phyloP scores from a whole-genome alignment of 2,113 vertebrate species.

The Dissostichus mawsoni region DNA sequence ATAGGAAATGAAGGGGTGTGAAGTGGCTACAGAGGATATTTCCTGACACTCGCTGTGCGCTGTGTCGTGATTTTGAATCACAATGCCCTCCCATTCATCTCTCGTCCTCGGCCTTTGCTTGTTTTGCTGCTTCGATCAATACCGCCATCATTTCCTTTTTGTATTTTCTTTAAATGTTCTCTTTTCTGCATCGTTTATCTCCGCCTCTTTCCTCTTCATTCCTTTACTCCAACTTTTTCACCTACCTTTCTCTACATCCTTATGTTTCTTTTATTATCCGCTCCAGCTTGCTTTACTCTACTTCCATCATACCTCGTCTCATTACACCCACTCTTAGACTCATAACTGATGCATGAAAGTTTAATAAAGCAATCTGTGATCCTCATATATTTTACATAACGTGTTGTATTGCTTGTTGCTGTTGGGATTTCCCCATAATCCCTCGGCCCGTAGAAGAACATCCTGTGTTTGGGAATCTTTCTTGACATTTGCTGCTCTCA shows the following conservation, averaged over 20 bases:
- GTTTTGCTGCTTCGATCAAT: not conserved
- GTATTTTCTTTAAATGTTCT: not conserved
- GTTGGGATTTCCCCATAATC: not conserved
- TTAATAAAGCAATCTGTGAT: not conserved
- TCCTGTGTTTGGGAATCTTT: not conserved
- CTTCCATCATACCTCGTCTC: not conserved
- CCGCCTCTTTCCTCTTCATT: not conserved
- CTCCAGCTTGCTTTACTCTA: not conserved
- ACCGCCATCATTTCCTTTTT: not conserved
- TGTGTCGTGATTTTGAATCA: not conserved
- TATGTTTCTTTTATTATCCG: not conserved
- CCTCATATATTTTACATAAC: not conserved
- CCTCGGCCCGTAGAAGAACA: not conserved
- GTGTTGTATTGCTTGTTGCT: not conserved
- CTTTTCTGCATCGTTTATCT: not conserved
- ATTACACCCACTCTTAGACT: not conserved
- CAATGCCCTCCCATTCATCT: not conserved
- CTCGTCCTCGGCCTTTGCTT: not conserved
- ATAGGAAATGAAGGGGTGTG: slow-evolving; percentile 14
- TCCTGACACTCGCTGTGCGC: not conserved
- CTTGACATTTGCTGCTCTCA: no score
- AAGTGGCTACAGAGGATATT: slow-evolving; percentile 5
- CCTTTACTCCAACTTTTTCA: not conserved
- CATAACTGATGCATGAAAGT: not conserved
- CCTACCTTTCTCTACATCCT: not conserved